These are phyloP conservation scores for Hozukius guyotensis DNA, from an alignment of 2,797 vertebrate species.

Conservation along the genomic window DNA sequence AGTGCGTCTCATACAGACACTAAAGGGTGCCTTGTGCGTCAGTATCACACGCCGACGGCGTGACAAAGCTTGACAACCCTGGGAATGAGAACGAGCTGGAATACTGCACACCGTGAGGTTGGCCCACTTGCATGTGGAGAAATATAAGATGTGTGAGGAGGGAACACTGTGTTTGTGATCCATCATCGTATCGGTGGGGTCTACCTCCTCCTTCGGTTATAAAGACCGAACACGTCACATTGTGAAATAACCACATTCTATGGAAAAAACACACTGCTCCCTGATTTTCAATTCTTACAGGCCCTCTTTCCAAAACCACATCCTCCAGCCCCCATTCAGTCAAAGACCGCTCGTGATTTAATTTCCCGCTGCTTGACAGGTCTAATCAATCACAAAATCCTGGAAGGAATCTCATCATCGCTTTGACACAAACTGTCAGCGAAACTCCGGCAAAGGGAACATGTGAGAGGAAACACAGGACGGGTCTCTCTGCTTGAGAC, in stretches of 20 bases:
- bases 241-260: slow-evolving; percentile 18
- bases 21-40: background rate
- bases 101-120: background rate
- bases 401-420: slow-evolving; percentile 41
- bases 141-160: background rate
- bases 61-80: background rate
- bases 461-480: background rate
- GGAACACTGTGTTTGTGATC: slow-evolving; percentile 10
- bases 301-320: slow-evolving; percentile 45
- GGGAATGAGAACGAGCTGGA: background rate
- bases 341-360: slow-evolving; percentile 19
- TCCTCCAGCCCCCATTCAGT: slow-evolving; percentile 41
- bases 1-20: background rate
- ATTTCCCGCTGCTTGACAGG: slow-evolving; percentile 45
- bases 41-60: background rate
- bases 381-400: slow-evolving; percentile 60
- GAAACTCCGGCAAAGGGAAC: slow-evolving; percentile 13
- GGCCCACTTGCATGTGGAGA: background rate
- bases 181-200: slow-evolving; percentile 19
- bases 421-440: slow-evolving; percentile 54
- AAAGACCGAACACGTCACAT: slow-evolving; percentile 1
- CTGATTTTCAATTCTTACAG: slow-evolving; percentile 27
- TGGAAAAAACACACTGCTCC: slow-evolving; percentile 28
- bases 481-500: slow-evolving; percentile 25
- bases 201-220: background rate